Percentiles rank a stretch among this genome's conserved stretches.
These are phyloP conservation scores for Greenwoodochromis staneri DNA, from an alignment of 2,113 vertebrate species.

Conservation along the genomic window DNA sequence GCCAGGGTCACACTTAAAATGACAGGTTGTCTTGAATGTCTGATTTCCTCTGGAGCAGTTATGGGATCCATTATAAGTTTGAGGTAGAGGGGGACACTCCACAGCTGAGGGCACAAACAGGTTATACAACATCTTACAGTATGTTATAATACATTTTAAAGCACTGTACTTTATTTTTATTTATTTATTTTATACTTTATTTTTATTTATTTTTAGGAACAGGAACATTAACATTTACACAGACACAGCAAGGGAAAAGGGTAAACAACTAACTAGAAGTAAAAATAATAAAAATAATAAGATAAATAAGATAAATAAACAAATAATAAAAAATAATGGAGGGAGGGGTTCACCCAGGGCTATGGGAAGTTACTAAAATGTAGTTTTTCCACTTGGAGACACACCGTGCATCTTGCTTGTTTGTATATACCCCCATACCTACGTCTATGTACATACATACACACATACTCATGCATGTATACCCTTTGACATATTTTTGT, in stretches of 20 bases:
- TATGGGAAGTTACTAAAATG: neutral
- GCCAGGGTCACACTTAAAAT: constrained; percentile 30
- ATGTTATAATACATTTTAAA: neutral
- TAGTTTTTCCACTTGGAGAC: neutral
- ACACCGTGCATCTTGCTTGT: neutral
- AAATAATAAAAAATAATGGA: neutral
- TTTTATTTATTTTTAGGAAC: neutral
- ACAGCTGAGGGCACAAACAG: constrained; percentile 6
- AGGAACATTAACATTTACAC: neutral
- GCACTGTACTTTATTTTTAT: neutral
- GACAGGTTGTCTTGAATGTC: constrained; percentile 46
- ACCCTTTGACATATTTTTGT: neutral
- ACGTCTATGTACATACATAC: no score
- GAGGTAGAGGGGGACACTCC: constrained; percentile 17
- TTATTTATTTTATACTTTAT: neutral
- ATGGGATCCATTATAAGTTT: constrained; percentile 9
- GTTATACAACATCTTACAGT: neutral
- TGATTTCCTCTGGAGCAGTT: constrained; percentile 16
- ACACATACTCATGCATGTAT: neutral
- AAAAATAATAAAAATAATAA: neutral
- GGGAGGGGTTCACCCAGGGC: neutral
- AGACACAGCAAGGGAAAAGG: neutral
- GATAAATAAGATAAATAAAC: rapidly evolving
- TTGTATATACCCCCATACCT: no score
- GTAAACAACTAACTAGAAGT: neutral